Evolutionary conservation across 2,113 vertebrate genomes (phyloP).

Genomic region (Hydropotes inermis): DNA sequence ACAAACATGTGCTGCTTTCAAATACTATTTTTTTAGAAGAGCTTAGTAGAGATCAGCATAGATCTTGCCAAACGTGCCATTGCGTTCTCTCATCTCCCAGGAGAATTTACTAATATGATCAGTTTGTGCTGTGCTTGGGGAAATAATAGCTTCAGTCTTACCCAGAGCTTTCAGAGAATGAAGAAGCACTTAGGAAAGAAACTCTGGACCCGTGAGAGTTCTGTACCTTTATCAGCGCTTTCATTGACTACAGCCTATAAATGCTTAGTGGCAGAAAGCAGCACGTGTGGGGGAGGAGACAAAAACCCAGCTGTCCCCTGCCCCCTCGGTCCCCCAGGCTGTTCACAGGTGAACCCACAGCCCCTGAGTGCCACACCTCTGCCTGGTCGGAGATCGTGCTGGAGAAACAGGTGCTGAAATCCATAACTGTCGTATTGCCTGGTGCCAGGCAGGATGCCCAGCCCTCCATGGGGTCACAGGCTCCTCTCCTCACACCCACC

Average conservation of each 20-base stretch:
- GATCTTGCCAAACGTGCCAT: neutral
- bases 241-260: neutral
- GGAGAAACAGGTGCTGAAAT: neutral
- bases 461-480: neutral
- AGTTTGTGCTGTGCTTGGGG: neutral
- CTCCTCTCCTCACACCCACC: neutral
- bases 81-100: neutral
- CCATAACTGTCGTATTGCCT: neutral
- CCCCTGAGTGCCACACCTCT: accelerated
- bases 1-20: neutral
- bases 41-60: neutral
- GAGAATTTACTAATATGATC: neutral
- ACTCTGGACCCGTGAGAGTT: neutral
- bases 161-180: neutral
- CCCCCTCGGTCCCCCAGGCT: neutral
- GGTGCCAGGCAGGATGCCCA: neutral
- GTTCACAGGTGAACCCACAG: neutral
- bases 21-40: neutral
- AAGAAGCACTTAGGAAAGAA: neutral
- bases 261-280: neutral
- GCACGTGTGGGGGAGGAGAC: neutral
- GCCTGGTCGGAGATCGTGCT: neutral
- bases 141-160: neutral
- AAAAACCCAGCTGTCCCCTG: neutral
- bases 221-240: neutral